Conservation (phyloP, 92 coral and sea anemone species). For the Parazoanthus atlanticus region DNA sequence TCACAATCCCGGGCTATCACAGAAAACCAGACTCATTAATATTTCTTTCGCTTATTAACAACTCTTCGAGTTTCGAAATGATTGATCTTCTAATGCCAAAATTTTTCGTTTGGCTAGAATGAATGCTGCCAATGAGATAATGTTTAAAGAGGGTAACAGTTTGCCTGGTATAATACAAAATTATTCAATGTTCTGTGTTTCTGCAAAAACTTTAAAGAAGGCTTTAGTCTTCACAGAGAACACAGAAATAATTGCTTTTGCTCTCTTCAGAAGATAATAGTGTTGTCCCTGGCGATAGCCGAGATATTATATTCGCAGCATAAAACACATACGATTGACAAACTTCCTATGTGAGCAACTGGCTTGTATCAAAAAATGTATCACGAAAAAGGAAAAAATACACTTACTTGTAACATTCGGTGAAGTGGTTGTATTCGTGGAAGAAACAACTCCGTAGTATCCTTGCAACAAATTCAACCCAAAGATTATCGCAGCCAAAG, state of each 20-base stretch:
- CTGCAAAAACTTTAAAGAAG: too few relatives aligned
- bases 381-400: background rate
- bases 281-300: background rate
- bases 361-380: background rate
- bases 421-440: background rate
- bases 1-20: background rate
- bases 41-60: background rate
- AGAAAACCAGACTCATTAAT: background rate
- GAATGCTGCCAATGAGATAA: background rate
- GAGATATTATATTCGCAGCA: background rate
- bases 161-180: background rate
- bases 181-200: background rate
- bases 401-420: constrained; percentile 1
- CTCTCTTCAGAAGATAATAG: background rate
- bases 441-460: background rate
- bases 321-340: background rate
- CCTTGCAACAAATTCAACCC: constrained; percentile 3
- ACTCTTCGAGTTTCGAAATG: too few relatives aligned
- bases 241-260: background rate
- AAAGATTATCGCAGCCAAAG: background rate
- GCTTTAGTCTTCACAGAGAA: background rate
- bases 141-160: background rate
- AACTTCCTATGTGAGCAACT: background rate
- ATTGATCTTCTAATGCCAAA: background rate
- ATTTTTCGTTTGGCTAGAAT: background rate